Conservation (phyloP, 2,113 vertebrate species). For the Falcunculus frontatus region DNA sequence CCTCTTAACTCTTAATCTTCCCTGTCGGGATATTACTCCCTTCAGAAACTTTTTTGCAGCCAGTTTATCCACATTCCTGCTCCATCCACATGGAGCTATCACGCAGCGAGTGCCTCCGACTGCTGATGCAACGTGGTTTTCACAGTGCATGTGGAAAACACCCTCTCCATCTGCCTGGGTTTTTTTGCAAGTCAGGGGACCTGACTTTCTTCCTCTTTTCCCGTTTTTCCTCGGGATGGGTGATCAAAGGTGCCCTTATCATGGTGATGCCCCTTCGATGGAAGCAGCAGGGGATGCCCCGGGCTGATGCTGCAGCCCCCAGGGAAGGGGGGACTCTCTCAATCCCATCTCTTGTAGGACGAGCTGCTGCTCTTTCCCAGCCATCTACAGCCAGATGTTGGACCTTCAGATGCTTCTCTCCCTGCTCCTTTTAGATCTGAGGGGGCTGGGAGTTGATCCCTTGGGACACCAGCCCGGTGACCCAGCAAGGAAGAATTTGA, state of each 20-base stretch:
- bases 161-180: neutral
- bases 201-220: neutral
- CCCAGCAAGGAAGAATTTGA: neutral
- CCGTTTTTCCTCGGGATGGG: neutral
- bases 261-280: accelerated
- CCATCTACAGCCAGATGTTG: neutral
- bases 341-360: neutral
- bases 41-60: neutral
- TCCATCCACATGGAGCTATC: neutral
- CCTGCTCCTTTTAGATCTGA: neutral
- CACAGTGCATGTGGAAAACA: neutral
- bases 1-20: neutral
- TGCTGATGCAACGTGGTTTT: neutral
- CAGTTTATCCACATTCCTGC: neutral
- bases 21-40: accelerated
- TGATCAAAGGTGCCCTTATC: neutral
- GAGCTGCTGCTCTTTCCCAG: neutral
- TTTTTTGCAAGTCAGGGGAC: neutral
- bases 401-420: neutral
- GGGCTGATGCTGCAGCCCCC: neutral
- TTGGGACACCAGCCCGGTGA: neutral
- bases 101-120: neutral
- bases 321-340: neutral
- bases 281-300: neutral
- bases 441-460: neutral